Base-by-base conservation (phyloP, 2,797 vertebrate genomes). In the Sebastes itinus region DNA sequence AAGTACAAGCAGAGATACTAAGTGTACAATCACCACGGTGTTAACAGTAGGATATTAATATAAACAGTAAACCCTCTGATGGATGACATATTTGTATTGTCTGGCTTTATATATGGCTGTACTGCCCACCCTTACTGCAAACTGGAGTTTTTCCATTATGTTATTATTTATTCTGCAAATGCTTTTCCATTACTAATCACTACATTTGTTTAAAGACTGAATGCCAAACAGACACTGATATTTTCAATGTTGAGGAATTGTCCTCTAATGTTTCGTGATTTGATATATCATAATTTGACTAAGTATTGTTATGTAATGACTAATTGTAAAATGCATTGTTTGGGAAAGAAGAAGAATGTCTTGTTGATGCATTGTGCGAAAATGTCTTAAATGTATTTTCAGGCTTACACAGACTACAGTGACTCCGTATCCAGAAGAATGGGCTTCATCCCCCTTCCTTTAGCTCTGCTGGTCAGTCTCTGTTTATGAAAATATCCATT, bases 401-500 rank as follows among this genome's bases (percentile, higher is more conserved):
- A 99, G 99, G 99, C 99, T 0, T 99, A 99, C 72, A 99, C 98
- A 58, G 99, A 99, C 94, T 99, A 99, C 93, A 99, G 98, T 64
- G 99, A 99, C 92, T 98, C 98, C 0, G 98, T 99, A 32, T 99
- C 99, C 59, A 97, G 99, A 88, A 96, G 99, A 90, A 99, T 99
- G 99, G 99, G 99, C 7, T 99, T 99, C 88, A 99, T 99, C 90
- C 99, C 99, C 23, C 98, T 99, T 90, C 98, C 99, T 5, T 90
- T 99, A 59, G 98, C 98, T 81, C 96, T 99, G 78, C 90, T 99
- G 94, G 98, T 99, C 95, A 96, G 97, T 96, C 12, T 27, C 56
- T 49, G 32, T 67, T 75, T 55, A 52, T 60, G 4, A 20, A 1
- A 5, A 61, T 52, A 22, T 6, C 3, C 3, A 13, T 25, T 71